Evolutionary conservation across 1,140 invertebrate species (phyloP), one percentile per base, ranked within the genome.

Genomic region (Plectus sambesii): DNA sequence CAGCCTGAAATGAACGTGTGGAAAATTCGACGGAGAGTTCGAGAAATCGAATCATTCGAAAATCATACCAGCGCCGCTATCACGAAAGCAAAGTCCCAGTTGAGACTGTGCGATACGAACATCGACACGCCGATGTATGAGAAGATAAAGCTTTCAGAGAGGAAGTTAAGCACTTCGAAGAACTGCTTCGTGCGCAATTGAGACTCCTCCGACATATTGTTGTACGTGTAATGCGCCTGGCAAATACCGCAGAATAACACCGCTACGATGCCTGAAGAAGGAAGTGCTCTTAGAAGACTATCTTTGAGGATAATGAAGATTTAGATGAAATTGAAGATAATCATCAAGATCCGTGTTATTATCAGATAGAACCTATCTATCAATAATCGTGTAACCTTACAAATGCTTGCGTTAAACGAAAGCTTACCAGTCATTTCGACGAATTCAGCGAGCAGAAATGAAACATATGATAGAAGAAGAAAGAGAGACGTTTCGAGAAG

Each of bases 151-250:
- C 94, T 96, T 71, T 98, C 92, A 0, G 88, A 85, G 47, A 97
- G 74, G 73, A 98, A 98, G 72, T 93, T 96, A 37, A 94, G 75
- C 35, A 53, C 44, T 23, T 61, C 40, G 43, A 63, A 63, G 40
- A 76, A 74, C 60, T 76, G 72, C 70, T 97, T 97, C 8, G 90
- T 97, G 49, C 88, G 76, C 47, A 79, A 78, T 55, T 89, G 79
- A 1, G 90, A 93, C 53, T 80, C 77, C 38, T 78, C 74, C 2
- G 88, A 93, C 23, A 97, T 73, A 73, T 97, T 97, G 73, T 96
- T 96, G 73, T 87, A 96, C 0, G 93, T 98, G 68, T 98, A 98
- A 75, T 98, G 93, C 30, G 93, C 93, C 74, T 98, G 93, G 62
- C 87, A 94, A 57, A 98, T 97, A 22, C 92, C 92, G 75, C 92